Evolutionary conservation across 2,797 vertebrate species (phyloP), one percentile per base, ranked within the genome.

Genomic region (Emydoidea blandingii): DNA sequence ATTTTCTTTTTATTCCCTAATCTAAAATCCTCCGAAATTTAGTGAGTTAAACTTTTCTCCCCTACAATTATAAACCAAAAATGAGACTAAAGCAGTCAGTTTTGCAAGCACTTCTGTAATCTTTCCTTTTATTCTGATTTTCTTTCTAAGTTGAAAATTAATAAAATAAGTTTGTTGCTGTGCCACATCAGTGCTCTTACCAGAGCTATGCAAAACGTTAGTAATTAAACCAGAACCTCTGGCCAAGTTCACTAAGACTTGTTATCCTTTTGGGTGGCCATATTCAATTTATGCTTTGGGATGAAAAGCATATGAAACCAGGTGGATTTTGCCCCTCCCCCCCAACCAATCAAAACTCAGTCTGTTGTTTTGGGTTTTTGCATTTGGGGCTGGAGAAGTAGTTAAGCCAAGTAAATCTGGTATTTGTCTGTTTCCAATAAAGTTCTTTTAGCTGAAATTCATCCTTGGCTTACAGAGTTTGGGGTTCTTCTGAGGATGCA

Each of bases 221-320:
- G 23, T 47, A 91, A 78, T 72, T 19, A 91, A 92, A 90, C 86
- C 19, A 54, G 81, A 88, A 92, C 65, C 62, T 94, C 41, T 72
- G 87, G 47, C 87, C 82, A 83, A 81, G 3, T 95, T 93, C 90
- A 81, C 59, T 95, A 80, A 31, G n/a, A 87, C 65, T 88, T 89
- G 59, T 1, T 3, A 83, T 83, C 9, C 27, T 72, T 92, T 90
- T 83, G 49, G 62, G 79, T 90, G 74, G 2, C 9, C 87, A 92
- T 59, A 37, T 49, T 95, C 72, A 65, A 0, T 50, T 49, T 87
- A 79, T 83, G n/a, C 89, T 87, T 81, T 74, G 78, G 56, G 31
- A 88, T 79, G 29, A 92, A 94, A 95, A 91, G 56, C 1, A 37
- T 68, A 68, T 14, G 11, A 87, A 2, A 5, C 34, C 54, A 50